Base-by-base conservation (phyloP, 2,113 vertebrate genomes). In the Ptychochromis oligacanthus region DNA sequence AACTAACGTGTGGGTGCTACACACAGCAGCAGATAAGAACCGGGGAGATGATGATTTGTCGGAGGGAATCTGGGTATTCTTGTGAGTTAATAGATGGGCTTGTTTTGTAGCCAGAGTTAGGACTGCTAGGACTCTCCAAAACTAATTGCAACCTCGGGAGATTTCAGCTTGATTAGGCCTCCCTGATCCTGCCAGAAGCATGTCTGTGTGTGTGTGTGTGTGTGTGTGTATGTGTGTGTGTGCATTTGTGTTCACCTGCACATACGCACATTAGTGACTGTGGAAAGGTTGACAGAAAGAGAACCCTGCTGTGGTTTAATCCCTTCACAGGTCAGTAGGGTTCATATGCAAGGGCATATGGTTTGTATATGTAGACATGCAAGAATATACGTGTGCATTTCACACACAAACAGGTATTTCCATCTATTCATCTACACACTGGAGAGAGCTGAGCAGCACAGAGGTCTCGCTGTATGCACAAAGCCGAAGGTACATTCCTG, bases 91-190 rank as follows among this genome's bases (percentile, higher is more conserved):
- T 82, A 52, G 57, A 80, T 17, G 14, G 74, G 38, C 75, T 82
- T 90, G 77, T 85, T 92, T 86, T 28, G 79, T 76, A 65, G 83
- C 74, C 34, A 61, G n/a, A 87, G 56, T 84, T 72, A 36, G 72
- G 75, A 75, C 87, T 70, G 52, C 62, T 6, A 86, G 79, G 85
- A 36, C 81, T 88, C 70, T 91, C 79, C 62, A 83, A 79, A 72
- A 62, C 84, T 94, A 94, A 95, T 93, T 92, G 91, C 76, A 79
- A 90, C 89, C 88, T 76, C 55, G 4, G 84, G 91, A 89, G 87
- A 86, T 87, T 92, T 89, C 24, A 72, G 84, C 85, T 91, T 92
- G 89, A 91, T 92, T 92, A 85, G 83, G 82, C 85, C 83, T 89
- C 78, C 46, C 52, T 56, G 55, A 92, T 87, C 36, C 80, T 38